These are phyloP conservation scores for Sphaeridia pumilis DNA, from an alignment of 2,888 invertebrate genomes.

Conservation along the genomic window DNA sequence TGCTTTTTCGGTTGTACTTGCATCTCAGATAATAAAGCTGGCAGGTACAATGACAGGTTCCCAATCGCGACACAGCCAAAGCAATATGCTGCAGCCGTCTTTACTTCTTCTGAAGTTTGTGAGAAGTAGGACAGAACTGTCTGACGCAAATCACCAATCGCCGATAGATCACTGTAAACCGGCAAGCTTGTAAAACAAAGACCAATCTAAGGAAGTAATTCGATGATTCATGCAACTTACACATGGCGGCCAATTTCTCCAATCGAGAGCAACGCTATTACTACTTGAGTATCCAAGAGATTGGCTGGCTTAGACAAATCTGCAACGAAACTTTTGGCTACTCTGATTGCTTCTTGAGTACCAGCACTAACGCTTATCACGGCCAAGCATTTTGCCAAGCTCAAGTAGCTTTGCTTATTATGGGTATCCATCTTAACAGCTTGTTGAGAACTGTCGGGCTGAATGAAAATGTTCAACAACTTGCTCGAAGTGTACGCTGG, in stretches of 20 bases:
- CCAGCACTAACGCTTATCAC: conserved; percentile 70
- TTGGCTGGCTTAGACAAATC: conserved; percentile 60
- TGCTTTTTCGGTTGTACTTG: conserved; percentile 88
- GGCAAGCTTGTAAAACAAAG: not conserved
- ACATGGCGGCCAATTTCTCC: conserved; percentile 94
- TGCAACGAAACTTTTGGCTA: conserved; percentile 48
- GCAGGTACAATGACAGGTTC: conserved; percentile 82
- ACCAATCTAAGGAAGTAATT: too few species aligned
- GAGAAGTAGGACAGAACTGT: conserved; percentile 77
- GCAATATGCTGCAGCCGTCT: conserved; percentile 93
- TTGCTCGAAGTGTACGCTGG: conserved; percentile 70
- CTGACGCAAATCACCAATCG: conserved; percentile 60
- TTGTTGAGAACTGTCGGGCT: conserved; percentile 51
- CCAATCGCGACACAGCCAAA: conserved; percentile 93
- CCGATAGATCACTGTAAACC: conserved; percentile 57
- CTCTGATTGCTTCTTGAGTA: conserved; percentile 54
- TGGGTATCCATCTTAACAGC: conserved; percentile 23
- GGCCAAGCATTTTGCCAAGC: conserved; percentile 91
- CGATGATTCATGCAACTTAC: conserved; percentile 46
- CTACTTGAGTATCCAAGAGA: conserved; percentile 65
- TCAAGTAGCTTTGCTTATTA: conserved; percentile 73
- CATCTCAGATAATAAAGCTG: conserved; percentile 87
- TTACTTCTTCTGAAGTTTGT: conserved; percentile 88
- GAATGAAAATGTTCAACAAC: conserved; percentile 61
- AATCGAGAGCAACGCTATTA: conserved; percentile 85